These are phyloP conservation scores for Celastrina argiolus DNA, from an alignment of 2,888 invertebrate species.

Conservation along the genomic window DNA sequence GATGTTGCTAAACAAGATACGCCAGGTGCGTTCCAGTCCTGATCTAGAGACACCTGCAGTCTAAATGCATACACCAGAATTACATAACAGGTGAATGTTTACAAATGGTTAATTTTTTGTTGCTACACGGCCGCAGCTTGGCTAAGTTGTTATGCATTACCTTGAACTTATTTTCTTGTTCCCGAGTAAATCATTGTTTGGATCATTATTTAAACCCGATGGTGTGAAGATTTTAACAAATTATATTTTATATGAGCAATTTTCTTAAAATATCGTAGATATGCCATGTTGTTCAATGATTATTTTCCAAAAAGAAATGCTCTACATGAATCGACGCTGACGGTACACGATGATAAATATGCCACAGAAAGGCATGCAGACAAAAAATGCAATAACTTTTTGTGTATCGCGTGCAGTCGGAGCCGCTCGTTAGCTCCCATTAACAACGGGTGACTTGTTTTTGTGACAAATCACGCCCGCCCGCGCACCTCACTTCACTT, in stretches of 20 bases:
- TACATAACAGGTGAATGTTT: conserved; percentile 8
- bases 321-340: background rate
- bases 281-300: background rate
- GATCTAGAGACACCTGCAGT: conserved; percentile 3
- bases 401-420: conserved; percentile 24
- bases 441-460: conserved; percentile 22
- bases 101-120: background rate
- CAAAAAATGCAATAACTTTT: conserved; percentile 14
- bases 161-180: background rate
- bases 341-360: background rate
- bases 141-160: background rate
- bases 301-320: background rate
- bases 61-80: background rate
- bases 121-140: background rate
- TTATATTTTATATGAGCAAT: too few relatives aligned
- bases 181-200: too few relatives aligned
- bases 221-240: too few relatives aligned
- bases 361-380: conserved; percentile 11
- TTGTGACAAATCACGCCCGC: conserved; percentile 29
- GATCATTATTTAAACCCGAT: too few relatives aligned
- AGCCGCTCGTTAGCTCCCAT: conserved; percentile 21
- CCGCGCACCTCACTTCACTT: conserved; percentile 25
- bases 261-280: too few relatives aligned
- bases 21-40: conserved; percentile 8
- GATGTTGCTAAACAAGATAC: conserved; percentile 10